phyloP scores from a whole-genome alignment of 2,888 invertebrate genomes.

The Noctua comes region DNA sequence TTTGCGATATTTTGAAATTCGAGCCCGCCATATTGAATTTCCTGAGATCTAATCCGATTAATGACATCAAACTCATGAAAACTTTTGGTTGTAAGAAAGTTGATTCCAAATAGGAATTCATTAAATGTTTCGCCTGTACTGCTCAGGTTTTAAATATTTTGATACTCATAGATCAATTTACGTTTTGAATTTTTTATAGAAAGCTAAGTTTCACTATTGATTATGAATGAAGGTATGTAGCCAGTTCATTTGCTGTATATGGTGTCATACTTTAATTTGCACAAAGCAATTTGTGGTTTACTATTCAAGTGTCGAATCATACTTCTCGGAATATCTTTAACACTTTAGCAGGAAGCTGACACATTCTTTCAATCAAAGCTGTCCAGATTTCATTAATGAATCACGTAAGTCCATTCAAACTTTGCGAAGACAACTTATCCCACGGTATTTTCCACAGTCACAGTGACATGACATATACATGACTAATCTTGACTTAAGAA shows the following conservation, averaged over 20 bases:
- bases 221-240: neutral
- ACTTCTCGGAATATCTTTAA: conserved; percentile 35
- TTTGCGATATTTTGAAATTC: neutral
- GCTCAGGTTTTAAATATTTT: too few relatives aligned
- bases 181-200: too few relatives aligned
- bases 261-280: conserved; percentile 24
- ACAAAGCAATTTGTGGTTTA: conserved; percentile 34
- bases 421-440: neutral
- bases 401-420: conserved; percentile 13
- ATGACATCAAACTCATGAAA: neutral
- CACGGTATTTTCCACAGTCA: neutral
- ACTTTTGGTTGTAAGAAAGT: neutral
- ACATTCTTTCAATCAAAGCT: conserved; percentile 38
- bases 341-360: conserved; percentile 32
- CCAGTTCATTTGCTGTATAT: conserved; percentile 13
- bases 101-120: neutral
- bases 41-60: neutral
- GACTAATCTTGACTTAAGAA: neutral
- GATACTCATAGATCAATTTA: too few relatives aligned
- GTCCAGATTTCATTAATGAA: conserved; percentile 18
- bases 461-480: neutral
- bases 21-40: neutral
- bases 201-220: neutral
- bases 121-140: neutral
- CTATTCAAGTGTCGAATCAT: conserved; percentile 31